Evolutionary conservation across 2,113 vertebrate species (phyloP).

Genomic region (Antennarius striatus): DNA sequence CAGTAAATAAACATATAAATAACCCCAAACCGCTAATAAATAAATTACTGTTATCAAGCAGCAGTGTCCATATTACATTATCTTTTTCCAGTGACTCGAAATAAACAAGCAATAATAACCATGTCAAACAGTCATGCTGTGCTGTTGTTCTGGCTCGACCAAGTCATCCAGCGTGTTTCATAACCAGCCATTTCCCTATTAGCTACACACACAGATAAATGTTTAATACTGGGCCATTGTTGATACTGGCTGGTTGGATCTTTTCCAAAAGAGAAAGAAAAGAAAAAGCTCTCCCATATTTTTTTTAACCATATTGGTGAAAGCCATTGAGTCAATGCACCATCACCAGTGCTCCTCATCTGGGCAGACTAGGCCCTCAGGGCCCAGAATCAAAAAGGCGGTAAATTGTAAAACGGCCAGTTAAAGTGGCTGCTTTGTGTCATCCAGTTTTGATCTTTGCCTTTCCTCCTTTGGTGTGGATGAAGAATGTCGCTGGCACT

Average conservation of each 20-base stretch:
- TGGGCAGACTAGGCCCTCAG: neutral
- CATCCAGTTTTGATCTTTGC: constrained; percentile 5
- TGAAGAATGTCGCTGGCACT: constrained; percentile 2
- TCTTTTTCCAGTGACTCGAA: constrained; percentile 17
- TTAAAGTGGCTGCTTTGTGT: constrained; percentile 14
- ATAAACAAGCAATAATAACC: constrained; percentile 34
- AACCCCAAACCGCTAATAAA: no score
- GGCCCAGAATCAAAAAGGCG: constrained; percentile 12
- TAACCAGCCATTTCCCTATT: constrained; percentile 50
- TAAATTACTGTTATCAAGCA: no score
- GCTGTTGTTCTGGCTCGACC: constrained; percentile 49
- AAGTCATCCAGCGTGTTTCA: constrained; percentile 57
- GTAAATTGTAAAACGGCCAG: constrained; percentile 9
- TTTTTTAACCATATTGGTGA: constrained; percentile 8
- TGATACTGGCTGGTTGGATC: constrained; percentile 11
- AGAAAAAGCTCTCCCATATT: constrained; percentile 8
- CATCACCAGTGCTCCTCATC: neutral
- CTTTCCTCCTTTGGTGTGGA: constrained; percentile 10
- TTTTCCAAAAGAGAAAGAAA: constrained; percentile 6
- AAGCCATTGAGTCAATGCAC: constrained; percentile 26
- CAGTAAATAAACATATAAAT: no score
- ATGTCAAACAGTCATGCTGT: constrained; percentile 38
- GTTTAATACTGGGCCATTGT: constrained; percentile 25
- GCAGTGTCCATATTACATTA: no score
- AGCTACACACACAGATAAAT: constrained; percentile 26